A percentile compares a stretch with the other conserved stretches of the same genome.
phyloP scores from a whole-genome alignment of 2,113 vertebrate genomes.

The Girardinichthys multiradiatus region DNA sequence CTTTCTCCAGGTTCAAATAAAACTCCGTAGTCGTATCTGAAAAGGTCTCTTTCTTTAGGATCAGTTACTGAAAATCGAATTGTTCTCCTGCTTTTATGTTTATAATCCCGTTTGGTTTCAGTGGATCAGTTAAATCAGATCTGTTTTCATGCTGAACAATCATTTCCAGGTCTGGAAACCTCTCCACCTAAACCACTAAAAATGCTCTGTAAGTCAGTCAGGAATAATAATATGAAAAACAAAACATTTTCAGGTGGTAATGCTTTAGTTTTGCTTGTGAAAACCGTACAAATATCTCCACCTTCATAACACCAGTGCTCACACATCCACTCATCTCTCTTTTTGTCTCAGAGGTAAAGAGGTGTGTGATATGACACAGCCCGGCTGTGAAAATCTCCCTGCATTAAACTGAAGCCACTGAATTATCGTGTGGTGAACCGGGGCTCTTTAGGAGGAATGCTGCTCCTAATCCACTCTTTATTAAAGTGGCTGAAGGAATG shows the following conservation, averaged over 20 bases:
- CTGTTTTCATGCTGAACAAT: constrained; percentile 37
- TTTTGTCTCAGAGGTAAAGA: constrained; percentile 45
- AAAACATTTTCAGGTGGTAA: neutral
- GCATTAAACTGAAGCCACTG: constrained; percentile 70
- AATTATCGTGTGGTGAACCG: constrained; percentile 64
- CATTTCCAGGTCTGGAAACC: constrained; percentile 18
- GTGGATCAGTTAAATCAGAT: constrained; percentile 43
- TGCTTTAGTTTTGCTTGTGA: constrained; percentile 35
- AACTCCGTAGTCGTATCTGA: neutral
- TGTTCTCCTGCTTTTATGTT: constrained; percentile 5
- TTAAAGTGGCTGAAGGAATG: constrained; percentile 68
- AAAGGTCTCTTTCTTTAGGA: constrained; percentile 11
- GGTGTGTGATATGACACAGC: constrained; percentile 67
- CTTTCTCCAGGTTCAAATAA: constrained; percentile 8
- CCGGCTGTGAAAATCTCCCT: constrained; percentile 68
- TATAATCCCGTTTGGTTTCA: constrained; percentile 20
- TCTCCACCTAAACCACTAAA: constrained; percentile 20
- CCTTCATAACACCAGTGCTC: constrained; percentile 13
- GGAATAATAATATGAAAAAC: neutral
- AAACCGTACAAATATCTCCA: constrained; percentile 53
- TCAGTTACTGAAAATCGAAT: constrained; percentile 20
- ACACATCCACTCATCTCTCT: constrained; percentile 19
- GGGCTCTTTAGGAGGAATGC: constrained; percentile 62
- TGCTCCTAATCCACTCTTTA: constrained; percentile 76
- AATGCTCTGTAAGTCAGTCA: constrained; percentile 16